phyloP scores from a whole-genome alignment of 1,140 invertebrate genomes.

The Rhagoletis pomonella region DNA sequence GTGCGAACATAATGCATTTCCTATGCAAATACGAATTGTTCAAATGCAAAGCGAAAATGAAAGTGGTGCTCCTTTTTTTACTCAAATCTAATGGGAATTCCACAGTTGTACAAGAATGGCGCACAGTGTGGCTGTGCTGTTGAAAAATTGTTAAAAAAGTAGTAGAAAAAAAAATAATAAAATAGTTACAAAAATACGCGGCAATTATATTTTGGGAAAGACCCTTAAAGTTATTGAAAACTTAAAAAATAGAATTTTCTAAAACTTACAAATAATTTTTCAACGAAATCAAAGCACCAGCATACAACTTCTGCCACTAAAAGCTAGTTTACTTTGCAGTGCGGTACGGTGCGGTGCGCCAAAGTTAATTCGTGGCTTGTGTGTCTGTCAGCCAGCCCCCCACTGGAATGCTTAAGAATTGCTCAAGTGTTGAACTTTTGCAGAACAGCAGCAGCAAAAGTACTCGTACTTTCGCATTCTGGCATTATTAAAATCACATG shows the following conservation, averaged over 20 bases:
- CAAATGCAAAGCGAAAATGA: not conserved
- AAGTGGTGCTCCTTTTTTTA: not conserved
- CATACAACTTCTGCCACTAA: not conserved
- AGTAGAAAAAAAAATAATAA: not conserved
- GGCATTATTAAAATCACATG: no score
- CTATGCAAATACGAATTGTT: slow-evolving; percentile 1
- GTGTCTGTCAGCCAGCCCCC: not conserved
- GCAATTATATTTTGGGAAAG: not conserved
- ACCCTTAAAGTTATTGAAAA: no score
- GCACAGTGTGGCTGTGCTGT: not conserved
- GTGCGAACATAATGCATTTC: slow-evolving; percentile 17
- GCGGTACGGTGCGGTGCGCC: not conserved
- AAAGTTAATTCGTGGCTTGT: not conserved
- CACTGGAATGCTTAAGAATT: slow-evolving; percentile 4
- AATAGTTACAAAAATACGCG: not conserved
- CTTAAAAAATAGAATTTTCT: no score
- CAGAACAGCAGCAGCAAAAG: no score
- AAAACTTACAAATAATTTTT: not conserved
- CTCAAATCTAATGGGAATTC: slow-evolving; percentile 18
- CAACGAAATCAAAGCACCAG: not conserved
- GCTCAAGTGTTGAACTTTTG: not conserved
- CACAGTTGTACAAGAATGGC: not conserved
- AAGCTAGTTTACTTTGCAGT: slow-evolving; percentile 28
- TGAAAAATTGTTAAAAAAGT: not conserved
- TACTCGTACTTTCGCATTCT: no score